Conservation (phyloP, 1,140 invertebrate genomes). For the Venturia canescens region DNA sequence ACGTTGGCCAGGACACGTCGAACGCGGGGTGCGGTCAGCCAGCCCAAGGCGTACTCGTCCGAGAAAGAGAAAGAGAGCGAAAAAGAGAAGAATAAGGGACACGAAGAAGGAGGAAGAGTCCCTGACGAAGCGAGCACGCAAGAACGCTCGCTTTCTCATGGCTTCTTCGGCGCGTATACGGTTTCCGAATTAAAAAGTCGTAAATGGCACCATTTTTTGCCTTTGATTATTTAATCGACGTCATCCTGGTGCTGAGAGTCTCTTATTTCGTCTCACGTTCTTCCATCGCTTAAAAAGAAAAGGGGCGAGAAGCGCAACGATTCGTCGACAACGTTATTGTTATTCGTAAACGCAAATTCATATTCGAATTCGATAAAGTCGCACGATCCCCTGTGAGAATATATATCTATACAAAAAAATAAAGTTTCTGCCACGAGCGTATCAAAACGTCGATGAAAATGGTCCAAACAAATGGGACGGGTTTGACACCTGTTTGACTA, state of each 20-base stretch:
- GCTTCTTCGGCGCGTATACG: not conserved
- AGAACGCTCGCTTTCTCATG: slow-evolving; percentile 21
- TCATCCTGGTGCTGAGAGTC: not conserved
- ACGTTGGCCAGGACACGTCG: slow-evolving; percentile 15
- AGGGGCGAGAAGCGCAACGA: no score
- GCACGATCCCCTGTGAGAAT: not conserved
- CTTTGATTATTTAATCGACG: not conserved
- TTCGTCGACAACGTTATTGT: no score
- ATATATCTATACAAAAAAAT: slow-evolving; percentile 9
- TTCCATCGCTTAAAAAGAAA: not conserved
- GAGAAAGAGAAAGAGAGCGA: not conserved
- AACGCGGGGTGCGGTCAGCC: slow-evolving; percentile 22
- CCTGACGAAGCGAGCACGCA: slow-evolving; percentile 9
- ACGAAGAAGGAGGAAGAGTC: not conserved
- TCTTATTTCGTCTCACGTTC: no score
- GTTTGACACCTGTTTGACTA: slow-evolving; percentile 33
- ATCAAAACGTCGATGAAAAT: no score
- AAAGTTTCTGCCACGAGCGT: not conserved
- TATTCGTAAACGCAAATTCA: no score
- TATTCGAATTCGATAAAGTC: not conserved
- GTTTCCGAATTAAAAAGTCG: not conserved
- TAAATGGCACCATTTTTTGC: not conserved
- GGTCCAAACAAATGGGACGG: not conserved
- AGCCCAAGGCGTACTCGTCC: not conserved
- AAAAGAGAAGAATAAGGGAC: not conserved